Evolutionary conservation across 1,140 invertebrate genomes (phyloP).

Genomic region (Aphelenchoides fujianensis): DNA sequence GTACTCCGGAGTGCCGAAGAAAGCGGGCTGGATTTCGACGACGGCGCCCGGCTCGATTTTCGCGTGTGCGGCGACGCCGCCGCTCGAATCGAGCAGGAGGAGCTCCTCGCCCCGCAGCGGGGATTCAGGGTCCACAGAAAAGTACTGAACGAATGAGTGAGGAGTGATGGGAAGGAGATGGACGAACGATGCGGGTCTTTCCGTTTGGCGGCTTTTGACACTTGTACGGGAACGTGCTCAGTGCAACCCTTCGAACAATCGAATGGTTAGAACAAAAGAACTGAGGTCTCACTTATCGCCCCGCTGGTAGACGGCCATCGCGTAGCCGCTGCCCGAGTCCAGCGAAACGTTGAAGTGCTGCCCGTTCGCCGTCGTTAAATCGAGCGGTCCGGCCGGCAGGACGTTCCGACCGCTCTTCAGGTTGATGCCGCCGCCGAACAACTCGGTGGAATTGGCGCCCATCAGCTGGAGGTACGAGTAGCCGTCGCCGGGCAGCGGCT

Average conservation of each 20-base stretch:
- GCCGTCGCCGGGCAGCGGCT: constrained; percentile 33
- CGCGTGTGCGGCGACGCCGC: neutral
- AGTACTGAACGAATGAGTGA: constrained; percentile 5
- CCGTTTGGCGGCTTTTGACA: constrained; percentile 57
- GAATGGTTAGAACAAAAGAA: neutral
- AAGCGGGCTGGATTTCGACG: constrained; percentile 52
- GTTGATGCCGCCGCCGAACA: neutral
- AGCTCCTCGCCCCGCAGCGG: neutral
- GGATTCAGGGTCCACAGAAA: constrained; percentile 3
- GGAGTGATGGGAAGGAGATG: neutral
- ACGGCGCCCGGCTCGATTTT: constrained; percentile 37
- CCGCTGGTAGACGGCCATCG: constrained; percentile 9
- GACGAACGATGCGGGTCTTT: constrained; percentile 37
- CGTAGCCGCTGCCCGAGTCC: constrained; percentile 3
- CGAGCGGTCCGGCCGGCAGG: neutral
- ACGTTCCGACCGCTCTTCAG: neutral
- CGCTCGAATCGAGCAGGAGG: neutral
- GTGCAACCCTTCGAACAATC: neutral
- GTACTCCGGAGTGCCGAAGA: constrained; percentile 54
- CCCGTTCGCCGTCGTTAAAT: neutral
- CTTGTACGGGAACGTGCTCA: constrained; percentile 45
- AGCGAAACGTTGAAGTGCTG: constrained; percentile 5
- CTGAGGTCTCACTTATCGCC: constrained; percentile 1
- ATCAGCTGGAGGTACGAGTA: constrained; percentile 31
- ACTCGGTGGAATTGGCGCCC: neutral